Evolutionary conservation across 2,888 invertebrate species (phyloP).

Genomic region (Mycogona germanica): DNA sequence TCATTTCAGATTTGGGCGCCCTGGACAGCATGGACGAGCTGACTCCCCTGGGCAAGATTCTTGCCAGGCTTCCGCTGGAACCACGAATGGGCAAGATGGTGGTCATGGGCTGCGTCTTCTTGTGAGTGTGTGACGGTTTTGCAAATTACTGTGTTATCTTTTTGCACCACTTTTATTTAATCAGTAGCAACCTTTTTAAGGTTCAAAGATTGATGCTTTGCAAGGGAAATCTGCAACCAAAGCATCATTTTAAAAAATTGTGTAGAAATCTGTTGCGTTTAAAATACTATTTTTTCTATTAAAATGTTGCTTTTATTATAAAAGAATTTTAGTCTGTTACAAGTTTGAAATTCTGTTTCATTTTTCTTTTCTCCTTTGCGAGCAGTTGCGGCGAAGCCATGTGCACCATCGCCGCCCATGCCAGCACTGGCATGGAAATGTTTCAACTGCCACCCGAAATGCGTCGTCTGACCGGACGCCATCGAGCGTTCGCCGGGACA

Average conservation of each 20-base stretch:
- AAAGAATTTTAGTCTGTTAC: not conserved
- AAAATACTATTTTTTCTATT: not conserved
- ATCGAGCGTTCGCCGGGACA: slow-evolving; percentile 73
- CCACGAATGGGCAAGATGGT: slow-evolving; percentile 95
- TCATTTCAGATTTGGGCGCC: slow-evolving; percentile 68
- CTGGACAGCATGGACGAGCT: slow-evolving; percentile 74
- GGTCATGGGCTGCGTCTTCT: slow-evolving; percentile 80
- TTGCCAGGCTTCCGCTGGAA: slow-evolving; percentile 90
- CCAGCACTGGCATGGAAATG: slow-evolving; percentile 84
- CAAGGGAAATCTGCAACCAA: too few species aligned
- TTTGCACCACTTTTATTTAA: not conserved
- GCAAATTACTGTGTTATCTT: not conserved
- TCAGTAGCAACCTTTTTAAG: too few species aligned
- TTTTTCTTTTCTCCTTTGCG: too few species aligned
- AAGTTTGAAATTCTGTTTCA: not conserved
- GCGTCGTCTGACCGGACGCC: slow-evolving; percentile 65
- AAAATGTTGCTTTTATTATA: not conserved
- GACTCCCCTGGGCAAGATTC: slow-evolving; percentile 82
- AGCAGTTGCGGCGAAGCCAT: slow-evolving; percentile 75
- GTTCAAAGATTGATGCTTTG: too few species aligned
- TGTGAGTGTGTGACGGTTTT: slow-evolving; percentile 29
- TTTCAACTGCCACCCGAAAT: slow-evolving; percentile 32
- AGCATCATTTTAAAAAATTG: too few species aligned
- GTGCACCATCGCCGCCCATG: slow-evolving; percentile 88
- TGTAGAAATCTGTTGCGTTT: slow-evolving; percentile 6